These are phyloP conservation scores for Eleginops maclovinus DNA, from an alignment of 2,113 vertebrate genomes.

Conservation along the genomic window DNA sequence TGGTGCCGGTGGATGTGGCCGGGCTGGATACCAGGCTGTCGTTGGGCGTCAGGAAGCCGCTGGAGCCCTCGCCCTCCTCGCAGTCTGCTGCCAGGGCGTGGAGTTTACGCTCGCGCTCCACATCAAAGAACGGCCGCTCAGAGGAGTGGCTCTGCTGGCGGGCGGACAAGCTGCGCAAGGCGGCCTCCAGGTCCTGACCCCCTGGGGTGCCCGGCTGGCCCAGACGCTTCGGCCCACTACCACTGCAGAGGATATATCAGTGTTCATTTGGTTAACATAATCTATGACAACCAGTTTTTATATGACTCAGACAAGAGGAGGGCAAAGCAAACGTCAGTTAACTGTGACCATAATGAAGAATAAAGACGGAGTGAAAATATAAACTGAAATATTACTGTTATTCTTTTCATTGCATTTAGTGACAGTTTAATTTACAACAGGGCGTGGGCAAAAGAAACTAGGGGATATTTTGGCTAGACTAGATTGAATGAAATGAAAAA, in stretches of 20 bases:
- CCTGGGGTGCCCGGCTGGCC: conserved; percentile 85
- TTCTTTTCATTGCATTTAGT: too few relatives aligned
- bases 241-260: conserved; percentile 34
- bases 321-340: too few relatives aligned
- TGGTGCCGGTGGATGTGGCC: conserved; percentile 84
- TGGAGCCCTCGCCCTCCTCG: conserved; percentile 81
- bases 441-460: too few relatives aligned
- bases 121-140: conserved; percentile 86
- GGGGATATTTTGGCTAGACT: too few relatives aligned
- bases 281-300: too few relatives aligned
- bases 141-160: conserved; percentile 84
- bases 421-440: too few relatives aligned
- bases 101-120: conserved; percentile 84
- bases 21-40: conserved; percentile 85
- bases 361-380: too few relatives aligned
- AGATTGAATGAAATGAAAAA: too few relatives aligned
- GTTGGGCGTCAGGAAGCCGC: conserved; percentile 86
- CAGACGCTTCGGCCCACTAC: conserved; percentile 69
- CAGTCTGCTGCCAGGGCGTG: conserved; percentile 72
- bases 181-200: conserved; percentile 87
- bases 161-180: conserved; percentile 84
- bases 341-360: too few relatives aligned
- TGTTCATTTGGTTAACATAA: too few relatives aligned
- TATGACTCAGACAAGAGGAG: too few relatives aligned
- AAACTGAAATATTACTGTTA: too few relatives aligned